These are phyloP conservation scores for Heliconius ismenius DNA, from an alignment of 2,888 invertebrate species.

Conservation along the genomic window DNA sequence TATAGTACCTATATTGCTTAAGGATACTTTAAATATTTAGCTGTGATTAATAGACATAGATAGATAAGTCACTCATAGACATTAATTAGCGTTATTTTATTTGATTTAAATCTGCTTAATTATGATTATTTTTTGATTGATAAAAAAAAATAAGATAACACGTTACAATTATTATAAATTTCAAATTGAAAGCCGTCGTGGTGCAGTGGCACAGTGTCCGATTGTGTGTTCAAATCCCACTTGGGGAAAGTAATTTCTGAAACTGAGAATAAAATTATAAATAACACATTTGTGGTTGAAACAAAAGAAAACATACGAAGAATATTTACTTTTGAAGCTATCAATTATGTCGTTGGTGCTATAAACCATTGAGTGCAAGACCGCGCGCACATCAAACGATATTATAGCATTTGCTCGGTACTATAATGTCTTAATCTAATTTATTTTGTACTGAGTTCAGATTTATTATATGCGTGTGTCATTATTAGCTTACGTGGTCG, in stretches of 20 bases:
- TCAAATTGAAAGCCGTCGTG: no score
- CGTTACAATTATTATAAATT: neutral
- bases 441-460: neutral
- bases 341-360: constrained; percentile 1
- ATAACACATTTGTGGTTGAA: neutral
- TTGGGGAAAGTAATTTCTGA: neutral
- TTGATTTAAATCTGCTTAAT: neutral
- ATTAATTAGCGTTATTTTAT: neutral
- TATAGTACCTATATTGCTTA: neutral
- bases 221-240: neutral
- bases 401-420: neutral
- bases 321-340: constrained; percentile 8
- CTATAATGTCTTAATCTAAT: constrained; percentile 4
- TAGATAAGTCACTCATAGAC: neutral
- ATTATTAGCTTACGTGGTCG: neutral
- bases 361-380: constrained; percentile 3
- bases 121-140: neutral
- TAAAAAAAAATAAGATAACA: neutral
- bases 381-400: constrained; percentile 17
- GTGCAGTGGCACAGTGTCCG: neutral
- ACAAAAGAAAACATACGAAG: neutral
- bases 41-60: neutral
- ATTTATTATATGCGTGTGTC: constrained; percentile 8
- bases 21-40: neutral
- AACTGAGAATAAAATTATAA: neutral